A percentile compares a stretch with the other conserved stretches of the same genome.
Conservation (phyloP, 2,113 vertebrate genomes). For the Ginglymostoma cirratum region DNA sequence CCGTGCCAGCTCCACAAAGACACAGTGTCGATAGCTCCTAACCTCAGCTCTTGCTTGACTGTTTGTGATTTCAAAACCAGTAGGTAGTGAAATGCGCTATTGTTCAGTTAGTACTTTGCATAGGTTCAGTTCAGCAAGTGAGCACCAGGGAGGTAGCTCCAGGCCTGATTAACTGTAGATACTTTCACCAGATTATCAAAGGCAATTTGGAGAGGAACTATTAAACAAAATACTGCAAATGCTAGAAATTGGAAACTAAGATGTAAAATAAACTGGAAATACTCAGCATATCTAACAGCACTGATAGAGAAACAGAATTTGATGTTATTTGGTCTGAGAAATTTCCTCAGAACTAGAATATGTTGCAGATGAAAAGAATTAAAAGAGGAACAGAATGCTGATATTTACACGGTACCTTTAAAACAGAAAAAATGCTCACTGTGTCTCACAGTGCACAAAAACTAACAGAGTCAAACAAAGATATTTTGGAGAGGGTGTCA, state of each 20-base stretch:
- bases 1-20: neutral
- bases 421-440: neutral
- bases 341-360: neutral
- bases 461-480: neutral
- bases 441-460: neutral
- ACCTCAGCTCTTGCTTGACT: neutral
- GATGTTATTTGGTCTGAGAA: neutral
- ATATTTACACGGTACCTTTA: neutral
- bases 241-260: neutral
- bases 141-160: neutral
- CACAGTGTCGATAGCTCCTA: neutral
- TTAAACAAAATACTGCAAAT: neutral
- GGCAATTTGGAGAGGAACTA: neutral
- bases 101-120: neutral
- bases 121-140: neutral
- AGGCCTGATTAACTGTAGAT: neutral
- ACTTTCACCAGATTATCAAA: neutral
- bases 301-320: neutral
- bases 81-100: neutral
- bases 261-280: neutral
- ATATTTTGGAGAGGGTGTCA: neutral
- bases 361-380: neutral
- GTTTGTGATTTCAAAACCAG: neutral
- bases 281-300: neutral
- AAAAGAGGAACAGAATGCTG: neutral